Base-by-base conservation (phyloP, 2,797 vertebrate species). In the Tragopan temminckii region DNA sequence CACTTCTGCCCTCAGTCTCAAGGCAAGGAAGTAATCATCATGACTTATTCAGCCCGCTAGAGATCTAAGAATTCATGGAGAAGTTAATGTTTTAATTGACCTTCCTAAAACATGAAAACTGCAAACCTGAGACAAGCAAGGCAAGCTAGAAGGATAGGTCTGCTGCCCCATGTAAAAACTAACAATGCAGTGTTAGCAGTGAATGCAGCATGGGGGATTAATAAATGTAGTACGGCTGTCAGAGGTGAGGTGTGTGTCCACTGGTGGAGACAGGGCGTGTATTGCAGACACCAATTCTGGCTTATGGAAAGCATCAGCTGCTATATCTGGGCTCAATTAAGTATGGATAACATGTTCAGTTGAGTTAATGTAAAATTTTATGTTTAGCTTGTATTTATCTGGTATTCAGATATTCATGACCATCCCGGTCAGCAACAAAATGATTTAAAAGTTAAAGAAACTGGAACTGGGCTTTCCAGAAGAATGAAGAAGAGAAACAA, bases 261-360 rank as follows among this genome's bases (percentile, higher is more conserved):
- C 31, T 50, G 5, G 0, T 16, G 11, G 58, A 50, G 42, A 14
- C 1, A 33, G 31, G 57, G 12, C 7, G 3, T 9, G 3, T 16
- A 11, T 18, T 33, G 8, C 17, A 25, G 70, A 77, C 15, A 63
- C 23, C 16, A 75, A 38, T 9, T 16, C 36, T 52, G 42, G n/a
- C 3, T 4, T 35, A 21, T 4, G 3, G 84, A 72, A 68, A 71
- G 13, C 29, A 36, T 21, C 9, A 66, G 17, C 43, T 55, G 24
- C n/a, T 82, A 8, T 58, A 18, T 29, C 18, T 14, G 18, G 35
- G 33, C 33, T 85, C 2, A 1, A 17, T 45, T 43, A 62, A 29
- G 33, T 16, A 13, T 16, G 4, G 35, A 35, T 50, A 45, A 85
- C 70, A 13, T 15, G 9, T 69, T 63, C 40, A 46, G 10, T 69